These are phyloP conservation scores for Dasysyrphus tricinctus DNA, from an alignment of 2,888 invertebrate genomes.

Conservation along the genomic window DNA sequence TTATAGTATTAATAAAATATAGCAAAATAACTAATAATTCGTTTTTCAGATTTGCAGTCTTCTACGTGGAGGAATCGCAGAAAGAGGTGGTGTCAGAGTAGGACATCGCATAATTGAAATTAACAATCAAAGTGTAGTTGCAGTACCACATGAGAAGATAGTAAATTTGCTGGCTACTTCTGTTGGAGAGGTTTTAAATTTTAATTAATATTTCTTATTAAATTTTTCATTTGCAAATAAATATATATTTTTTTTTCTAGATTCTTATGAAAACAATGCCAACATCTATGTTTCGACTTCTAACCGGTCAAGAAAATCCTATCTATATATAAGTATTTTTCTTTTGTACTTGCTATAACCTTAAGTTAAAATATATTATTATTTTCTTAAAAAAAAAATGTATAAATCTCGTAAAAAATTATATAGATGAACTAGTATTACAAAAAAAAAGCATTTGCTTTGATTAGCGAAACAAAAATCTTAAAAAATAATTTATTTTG, in stretches of 20 bases:
- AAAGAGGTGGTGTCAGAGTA: slow-evolving; percentile 98
- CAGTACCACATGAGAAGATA: slow-evolving; percentile 99
- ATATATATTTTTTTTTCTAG: slow-evolving; percentile 84
- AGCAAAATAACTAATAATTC: background rate
- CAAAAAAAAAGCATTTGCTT: slow-evolving; percentile 31
- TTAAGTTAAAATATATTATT: slow-evolving; percentile 2
- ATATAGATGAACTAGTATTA: slow-evolving; percentile 46
- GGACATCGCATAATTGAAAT: slow-evolving; percentile 99
- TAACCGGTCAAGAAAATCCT: slow-evolving; percentile 99
- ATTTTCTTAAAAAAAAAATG: slow-evolving; percentile 25
- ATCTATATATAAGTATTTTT: slow-evolving; percentile 93
- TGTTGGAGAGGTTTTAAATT: slow-evolving; percentile 93
- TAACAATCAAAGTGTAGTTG: slow-evolving; percentile 99
- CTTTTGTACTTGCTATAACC: slow-evolving; percentile 25
- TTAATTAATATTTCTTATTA: background rate
- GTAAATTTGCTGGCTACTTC: slow-evolving; percentile 99
- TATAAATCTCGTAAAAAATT: slow-evolving; percentile 17
- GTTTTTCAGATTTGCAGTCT: slow-evolving; percentile 96
- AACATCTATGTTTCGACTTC: slow-evolving; percentile 99
- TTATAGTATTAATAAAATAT: background rate
- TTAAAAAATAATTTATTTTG: slow-evolving; percentile 12
- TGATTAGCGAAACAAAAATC: background rate
- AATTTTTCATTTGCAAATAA: background rate
- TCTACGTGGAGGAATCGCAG: slow-evolving; percentile 98
- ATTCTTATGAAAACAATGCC: slow-evolving; percentile 99